Percentiles rank a stretch among this genome's conserved stretches.
phyloP scores from a whole-genome alignment of 2,888 invertebrate species.

The Portevinia maculata region DNA sequence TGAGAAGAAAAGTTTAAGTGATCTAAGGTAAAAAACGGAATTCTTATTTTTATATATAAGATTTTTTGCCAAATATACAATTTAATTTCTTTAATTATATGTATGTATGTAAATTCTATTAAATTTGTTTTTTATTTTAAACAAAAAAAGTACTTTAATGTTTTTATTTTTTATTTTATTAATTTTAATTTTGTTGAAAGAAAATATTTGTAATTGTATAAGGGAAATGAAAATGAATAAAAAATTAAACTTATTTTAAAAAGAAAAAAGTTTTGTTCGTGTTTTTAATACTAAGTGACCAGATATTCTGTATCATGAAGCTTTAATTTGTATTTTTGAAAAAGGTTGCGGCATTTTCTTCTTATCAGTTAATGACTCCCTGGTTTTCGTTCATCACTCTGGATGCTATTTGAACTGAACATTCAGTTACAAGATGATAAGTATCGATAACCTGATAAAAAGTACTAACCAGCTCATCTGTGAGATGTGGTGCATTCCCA shows the following conservation, averaged over 20 bases:
- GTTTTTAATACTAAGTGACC: too few species aligned
- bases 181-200: neutral
- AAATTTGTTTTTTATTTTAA: constrained; percentile 26
- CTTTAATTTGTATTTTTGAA: too few species aligned
- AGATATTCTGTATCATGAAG: too few species aligned
- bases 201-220: constrained; percentile 49
- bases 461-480: too few species aligned
- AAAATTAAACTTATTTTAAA: constrained; percentile 4
- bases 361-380: too few species aligned
- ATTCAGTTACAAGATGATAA: too few species aligned
- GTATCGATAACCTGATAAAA: too few species aligned
- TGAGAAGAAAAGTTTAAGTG: constrained; percentile 53
- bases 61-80: constrained; percentile 43
- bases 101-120: constrained; percentile 32
- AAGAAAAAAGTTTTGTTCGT: constrained; percentile 15
- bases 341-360: too few species aligned
- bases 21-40: constrained; percentile 32
- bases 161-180: constrained; percentile 46
- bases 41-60: constrained; percentile 13
- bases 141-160: constrained; percentile 36
- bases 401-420: too few species aligned
- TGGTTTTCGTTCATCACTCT: too few species aligned
- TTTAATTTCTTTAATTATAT: constrained; percentile 35
- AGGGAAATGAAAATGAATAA: constrained; percentile 40
- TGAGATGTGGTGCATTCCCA: too few species aligned